These are phyloP conservation scores for Lepeophtheirus nordmannii DNA, from an alignment of 2,888 invertebrate species.

Conservation along the genomic window DNA sequence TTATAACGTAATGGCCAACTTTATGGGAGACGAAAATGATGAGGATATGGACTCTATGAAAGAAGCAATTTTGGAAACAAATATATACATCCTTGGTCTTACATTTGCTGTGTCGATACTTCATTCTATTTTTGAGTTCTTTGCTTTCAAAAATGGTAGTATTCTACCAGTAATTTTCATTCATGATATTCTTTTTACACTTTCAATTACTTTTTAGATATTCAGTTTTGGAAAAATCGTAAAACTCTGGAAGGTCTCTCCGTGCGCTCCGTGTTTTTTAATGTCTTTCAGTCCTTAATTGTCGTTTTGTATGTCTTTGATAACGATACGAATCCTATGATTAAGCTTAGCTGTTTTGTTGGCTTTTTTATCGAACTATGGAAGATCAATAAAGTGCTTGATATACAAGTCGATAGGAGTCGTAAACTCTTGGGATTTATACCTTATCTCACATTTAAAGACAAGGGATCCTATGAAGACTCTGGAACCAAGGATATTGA, in stretches of 20 bases:
- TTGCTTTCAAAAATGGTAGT: conserved; percentile 93
- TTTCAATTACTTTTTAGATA: conserved; percentile 50
- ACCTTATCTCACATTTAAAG: conserved; percentile 63
- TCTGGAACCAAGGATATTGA: conserved; percentile 89
- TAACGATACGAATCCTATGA: conserved; percentile 85
- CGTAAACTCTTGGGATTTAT: conserved; percentile 57
- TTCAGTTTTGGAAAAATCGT: conserved; percentile 98
- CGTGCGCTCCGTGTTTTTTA: conserved; percentile 93
- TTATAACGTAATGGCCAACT: conserved; percentile 44
- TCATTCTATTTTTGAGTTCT: conserved; percentile 91
- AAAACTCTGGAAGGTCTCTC: conserved; percentile 93
- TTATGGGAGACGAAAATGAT: conserved; percentile 60
- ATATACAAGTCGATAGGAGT: conserved; percentile 60
- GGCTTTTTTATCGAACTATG: conserved; percentile 92
- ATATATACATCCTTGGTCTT: conserved; percentile 76
- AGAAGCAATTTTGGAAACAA: conserved; percentile 81
- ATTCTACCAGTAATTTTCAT: conserved; percentile 10
- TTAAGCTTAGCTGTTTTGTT: conserved; percentile 80
- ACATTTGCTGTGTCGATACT: conserved; percentile 83
- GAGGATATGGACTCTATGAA: conserved; percentile 77
- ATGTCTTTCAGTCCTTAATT: conserved; percentile 88
- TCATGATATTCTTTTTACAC: neutral
- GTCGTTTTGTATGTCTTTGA: conserved; percentile 91
- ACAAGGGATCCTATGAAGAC: conserved; percentile 91
- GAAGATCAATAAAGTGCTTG: conserved; percentile 92